Evolutionary conservation across 2,113 vertebrate species (phyloP).

Genomic region (Menidia beryllina): DNA sequence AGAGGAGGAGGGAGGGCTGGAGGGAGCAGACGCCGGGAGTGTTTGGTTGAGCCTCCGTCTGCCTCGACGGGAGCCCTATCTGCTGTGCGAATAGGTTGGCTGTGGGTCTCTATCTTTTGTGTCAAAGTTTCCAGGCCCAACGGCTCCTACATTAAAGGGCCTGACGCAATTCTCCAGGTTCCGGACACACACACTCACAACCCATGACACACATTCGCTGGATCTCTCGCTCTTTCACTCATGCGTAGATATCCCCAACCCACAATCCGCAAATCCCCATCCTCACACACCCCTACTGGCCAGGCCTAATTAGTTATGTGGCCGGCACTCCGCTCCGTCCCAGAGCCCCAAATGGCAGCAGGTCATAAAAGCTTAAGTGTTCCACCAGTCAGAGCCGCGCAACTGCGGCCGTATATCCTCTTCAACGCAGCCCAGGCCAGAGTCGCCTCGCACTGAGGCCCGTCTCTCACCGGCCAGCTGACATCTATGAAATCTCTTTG

Average conservation of each 20-base stretch:
- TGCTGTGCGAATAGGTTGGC: conserved; percentile 36
- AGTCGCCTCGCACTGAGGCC: conserved; percentile 81
- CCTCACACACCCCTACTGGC: conserved; percentile 65
- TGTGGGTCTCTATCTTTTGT: conserved; percentile 59
- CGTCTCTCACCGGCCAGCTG: conserved; percentile 70
- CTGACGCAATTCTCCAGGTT: conserved; percentile 77
- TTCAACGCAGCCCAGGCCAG: conserved; percentile 67
- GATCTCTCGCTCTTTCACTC: conserved; percentile 46
- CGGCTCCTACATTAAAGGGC: conserved; percentile 83
- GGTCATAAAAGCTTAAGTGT: conserved; percentile 87
- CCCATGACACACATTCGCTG: conserved; percentile 62
- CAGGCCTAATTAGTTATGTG: conserved; percentile 85
- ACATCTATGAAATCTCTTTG: conserved; percentile 84
- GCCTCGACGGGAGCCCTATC: conserved; percentile 34
- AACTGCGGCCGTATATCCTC: conserved; percentile 83
- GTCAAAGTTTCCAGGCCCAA: conserved; percentile 82
- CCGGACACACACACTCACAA: conserved; percentile 55
- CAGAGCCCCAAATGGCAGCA: conserved; percentile 83
- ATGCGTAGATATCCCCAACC: conserved; percentile 51
- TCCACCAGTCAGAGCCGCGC: conserved; percentile 85
- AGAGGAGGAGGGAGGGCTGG: conserved; percentile 37
- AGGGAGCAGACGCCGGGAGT: conserved; percentile 58
- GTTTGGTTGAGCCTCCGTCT: conserved; percentile 58
- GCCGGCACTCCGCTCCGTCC: conserved; percentile 74
- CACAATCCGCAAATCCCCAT: conserved; percentile 69